Base-by-base conservation (phyloP, 2,888 invertebrate genomes). In the Laspeyria flexula region DNA sequence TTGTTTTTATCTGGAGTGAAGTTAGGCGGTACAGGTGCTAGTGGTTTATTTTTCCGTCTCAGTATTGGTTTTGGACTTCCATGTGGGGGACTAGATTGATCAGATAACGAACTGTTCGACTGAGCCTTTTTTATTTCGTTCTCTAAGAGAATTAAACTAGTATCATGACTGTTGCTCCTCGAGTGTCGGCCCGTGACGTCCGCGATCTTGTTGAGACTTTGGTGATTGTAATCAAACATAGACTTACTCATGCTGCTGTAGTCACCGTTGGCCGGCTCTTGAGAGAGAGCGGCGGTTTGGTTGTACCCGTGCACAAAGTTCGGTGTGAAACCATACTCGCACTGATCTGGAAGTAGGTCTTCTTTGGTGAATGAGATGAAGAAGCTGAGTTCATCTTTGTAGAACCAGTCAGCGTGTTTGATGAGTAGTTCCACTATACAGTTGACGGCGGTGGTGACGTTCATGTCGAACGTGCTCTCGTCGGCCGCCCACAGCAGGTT, bases 401-500 rank as follows among this genome's bases (percentile, higher is more conserved):
- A 98, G 78, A 97, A 96, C 94, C 95, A 95, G 75, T 97, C 96
- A 33, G 96, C 96, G 74, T 96, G 95, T 45, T 95, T 95, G 62
- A 98, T 95, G 64, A 98, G 93, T 63, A 96, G 92, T 75, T 97
- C 97, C n/a, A 97, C 96, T 62, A 97, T 95, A 77, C 96, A 95
- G 88, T 97, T 97, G 76, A 96, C 95, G 37, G 96, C 95, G 55
- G 96, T 96, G 27, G 97, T 96, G 75, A 96, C 95, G 77, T 95
- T 96, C 95, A 98, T 97, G 76, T 96, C 95, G 83, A 95, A 94
- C 40, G 93, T 93, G 79, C 94, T 94, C 71, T 94, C 94, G 65
- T 94, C 93, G 25, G 94, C 94, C 43, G 95, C 94, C 97, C 98
- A 97, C 46, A 99, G 93, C 58, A 99, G 93, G 92, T 99, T 99